Evolutionary conservation across 2,113 vertebrate species (phyloP).

Genomic region (Glaucomys volans): DNA sequence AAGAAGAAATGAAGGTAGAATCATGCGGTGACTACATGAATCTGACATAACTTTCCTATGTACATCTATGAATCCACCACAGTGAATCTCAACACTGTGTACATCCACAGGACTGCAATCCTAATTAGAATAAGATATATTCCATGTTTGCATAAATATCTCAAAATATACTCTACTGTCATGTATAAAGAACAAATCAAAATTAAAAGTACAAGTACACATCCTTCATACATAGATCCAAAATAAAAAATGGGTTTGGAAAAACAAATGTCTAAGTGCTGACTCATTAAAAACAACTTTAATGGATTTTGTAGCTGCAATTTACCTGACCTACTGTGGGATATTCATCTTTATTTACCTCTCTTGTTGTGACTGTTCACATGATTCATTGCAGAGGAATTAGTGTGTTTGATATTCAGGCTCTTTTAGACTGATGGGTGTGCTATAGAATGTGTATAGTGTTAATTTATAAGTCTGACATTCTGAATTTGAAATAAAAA

Average conservation of each 20-base stretch:
- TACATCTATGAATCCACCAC: too few species aligned
- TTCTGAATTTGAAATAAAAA: conserved; percentile 5
- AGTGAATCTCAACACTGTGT: too few species aligned
- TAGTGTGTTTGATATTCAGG: not conserved
- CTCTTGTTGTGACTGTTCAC: not conserved
- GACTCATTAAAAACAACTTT: not conserved
- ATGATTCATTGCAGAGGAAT: not conserved
- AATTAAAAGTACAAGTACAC: not conserved
- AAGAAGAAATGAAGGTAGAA: not conserved
- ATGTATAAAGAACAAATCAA: too few species aligned
- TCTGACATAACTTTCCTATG: too few species aligned
- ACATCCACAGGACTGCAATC: too few species aligned
- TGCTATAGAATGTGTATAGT: not conserved
- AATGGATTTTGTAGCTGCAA: not conserved
- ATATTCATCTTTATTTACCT: not conserved
- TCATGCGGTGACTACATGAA: not conserved
- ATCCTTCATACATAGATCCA: not conserved
- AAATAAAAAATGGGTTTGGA: not conserved
- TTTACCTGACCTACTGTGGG: not conserved
- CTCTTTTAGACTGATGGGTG: not conserved
- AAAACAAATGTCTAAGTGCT: not conserved
- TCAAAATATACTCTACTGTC: too few species aligned
- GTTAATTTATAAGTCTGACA: not conserved
- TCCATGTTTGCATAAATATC: too few species aligned
- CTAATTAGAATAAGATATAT: too few species aligned